phyloP scores from a whole-genome alignment of 2,113 vertebrate genomes.

The Numida meleagris region DNA sequence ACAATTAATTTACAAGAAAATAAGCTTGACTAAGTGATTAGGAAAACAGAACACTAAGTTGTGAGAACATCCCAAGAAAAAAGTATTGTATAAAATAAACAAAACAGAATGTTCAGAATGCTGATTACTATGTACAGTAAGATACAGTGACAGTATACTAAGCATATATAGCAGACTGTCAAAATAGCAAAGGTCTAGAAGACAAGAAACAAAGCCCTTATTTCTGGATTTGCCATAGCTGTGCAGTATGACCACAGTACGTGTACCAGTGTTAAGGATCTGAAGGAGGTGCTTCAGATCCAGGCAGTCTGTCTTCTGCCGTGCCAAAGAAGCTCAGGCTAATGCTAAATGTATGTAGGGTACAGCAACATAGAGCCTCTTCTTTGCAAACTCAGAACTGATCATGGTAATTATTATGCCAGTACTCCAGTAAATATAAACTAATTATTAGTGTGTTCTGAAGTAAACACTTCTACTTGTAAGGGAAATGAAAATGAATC shows the following conservation, averaged over 20 bases:
- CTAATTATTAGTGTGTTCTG: background rate
- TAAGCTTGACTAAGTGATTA: background rate
- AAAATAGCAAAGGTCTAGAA: background rate
- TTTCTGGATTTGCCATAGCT: background rate
- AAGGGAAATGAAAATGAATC: background rate
- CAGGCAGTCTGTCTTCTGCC: background rate
- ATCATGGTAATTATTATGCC: background rate
- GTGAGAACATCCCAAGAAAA: background rate
- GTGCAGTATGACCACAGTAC: background rate
- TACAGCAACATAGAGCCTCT: background rate
- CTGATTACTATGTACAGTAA: background rate
- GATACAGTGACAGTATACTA: background rate
- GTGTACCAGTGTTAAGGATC: background rate
- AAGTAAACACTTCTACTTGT: background rate
- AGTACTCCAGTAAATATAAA: background rate
- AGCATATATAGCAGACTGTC: background rate
- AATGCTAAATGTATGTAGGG: background rate
- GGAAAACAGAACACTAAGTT: background rate
- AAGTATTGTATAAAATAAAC: background rate
- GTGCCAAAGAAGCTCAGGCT: background rate
- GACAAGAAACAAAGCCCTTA: background rate
- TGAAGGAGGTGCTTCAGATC: background rate
- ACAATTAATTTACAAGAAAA: constrained; percentile 42
- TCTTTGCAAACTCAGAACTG: background rate
- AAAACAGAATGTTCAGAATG: background rate